Conservation (phyloP, 1,140 invertebrate species). For the Drosophila varians region DNA sequence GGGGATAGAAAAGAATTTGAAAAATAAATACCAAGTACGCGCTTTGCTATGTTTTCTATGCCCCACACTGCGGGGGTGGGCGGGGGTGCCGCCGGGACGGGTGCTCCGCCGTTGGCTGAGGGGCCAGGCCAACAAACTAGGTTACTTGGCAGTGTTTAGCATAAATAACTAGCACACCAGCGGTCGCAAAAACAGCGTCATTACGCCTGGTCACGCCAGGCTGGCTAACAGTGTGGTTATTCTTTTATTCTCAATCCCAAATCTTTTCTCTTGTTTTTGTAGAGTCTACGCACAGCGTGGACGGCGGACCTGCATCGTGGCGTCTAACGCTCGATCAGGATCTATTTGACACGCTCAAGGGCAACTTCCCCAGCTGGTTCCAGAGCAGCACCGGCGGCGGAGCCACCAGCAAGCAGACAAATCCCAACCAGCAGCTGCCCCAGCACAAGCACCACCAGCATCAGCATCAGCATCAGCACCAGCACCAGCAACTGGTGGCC, state of each 20-base stretch:
- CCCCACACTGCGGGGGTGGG: neutral
- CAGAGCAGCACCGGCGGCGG: constrained; percentile 82
- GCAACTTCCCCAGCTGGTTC: constrained; percentile 96
- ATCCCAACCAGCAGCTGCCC: constrained; percentile 53
- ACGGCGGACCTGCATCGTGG: constrained; percentile 92
- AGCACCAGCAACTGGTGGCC: constrained; percentile 51
- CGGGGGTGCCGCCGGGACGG: neutral
- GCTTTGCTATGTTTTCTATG: constrained; percentile 67
- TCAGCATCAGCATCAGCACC: constrained; percentile 51
- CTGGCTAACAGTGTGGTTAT: too few relatives aligned
- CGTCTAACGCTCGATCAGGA: constrained; percentile 95
- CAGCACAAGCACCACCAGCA: constrained; percentile 68
- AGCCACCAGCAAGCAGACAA: constrained; percentile 70
- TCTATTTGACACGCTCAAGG: constrained; percentile 93
- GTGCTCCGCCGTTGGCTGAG: too few relatives aligned
- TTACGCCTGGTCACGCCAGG: constrained; percentile 42
- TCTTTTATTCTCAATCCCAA: too few relatives aligned
- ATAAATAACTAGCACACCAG: constrained; percentile 69
- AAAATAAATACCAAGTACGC: constrained; percentile 66
- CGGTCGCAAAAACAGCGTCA: constrained; percentile 28
- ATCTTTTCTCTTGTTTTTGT: constrained; percentile 75
- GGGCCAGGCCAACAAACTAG: constrained; percentile 51
- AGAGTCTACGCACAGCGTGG: constrained; percentile 92
- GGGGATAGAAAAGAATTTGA: constrained; percentile 26
- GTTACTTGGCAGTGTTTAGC: constrained; percentile 77